Base-by-base conservation (phyloP, 2,888 invertebrate genomes). In the Parthenolecanium corni region DNA sequence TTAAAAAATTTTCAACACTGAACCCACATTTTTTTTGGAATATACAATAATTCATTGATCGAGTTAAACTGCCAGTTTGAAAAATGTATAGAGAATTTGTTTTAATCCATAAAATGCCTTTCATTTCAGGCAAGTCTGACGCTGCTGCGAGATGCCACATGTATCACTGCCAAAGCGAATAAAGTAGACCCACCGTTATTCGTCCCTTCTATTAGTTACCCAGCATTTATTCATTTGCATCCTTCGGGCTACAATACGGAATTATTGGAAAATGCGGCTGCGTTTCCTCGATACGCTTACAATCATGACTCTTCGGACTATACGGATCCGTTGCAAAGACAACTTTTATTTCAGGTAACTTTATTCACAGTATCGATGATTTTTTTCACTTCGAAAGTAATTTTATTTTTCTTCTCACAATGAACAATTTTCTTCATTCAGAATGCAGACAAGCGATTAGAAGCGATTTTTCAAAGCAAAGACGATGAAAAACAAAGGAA, bases 191-290 rank as follows among this genome's bases (percentile, higher is more conserved):
- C 25, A 57, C 46, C 57, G 3, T 25, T 57, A 20, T 57, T 57
- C 47, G 47, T 57, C 11, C 57, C 57, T 11, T 24, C 57, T 6
- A 12, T 31, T 14, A 46, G 20, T 36, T 47, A 57, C 20, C 47
- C 57, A 20, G 46, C 57, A 9, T 31, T 57, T n/a, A 40, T 57
- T n/a, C 57, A 57, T 25, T 24, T 54, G 11, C 38, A 54, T 23
- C 47, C 57, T 2, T 14, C 46, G 5, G 21, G 18, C 16, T 47
- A 57, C 31, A 46, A 46, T 52, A 31, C 36, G 5, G 31, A 31
- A 25, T 20, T 16, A 24, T 18, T 57, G 12, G 57, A 57, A 21
- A 57, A 25, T 18, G 31, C 57, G 2, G 24, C 57, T 1, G 18
- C 25, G 1, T 57, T 47, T 20, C 46, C 57, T 31, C 57, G 25